phyloP scores from a whole-genome alignment of 1,140 invertebrate species.

The Drosophila orena region DNA sequence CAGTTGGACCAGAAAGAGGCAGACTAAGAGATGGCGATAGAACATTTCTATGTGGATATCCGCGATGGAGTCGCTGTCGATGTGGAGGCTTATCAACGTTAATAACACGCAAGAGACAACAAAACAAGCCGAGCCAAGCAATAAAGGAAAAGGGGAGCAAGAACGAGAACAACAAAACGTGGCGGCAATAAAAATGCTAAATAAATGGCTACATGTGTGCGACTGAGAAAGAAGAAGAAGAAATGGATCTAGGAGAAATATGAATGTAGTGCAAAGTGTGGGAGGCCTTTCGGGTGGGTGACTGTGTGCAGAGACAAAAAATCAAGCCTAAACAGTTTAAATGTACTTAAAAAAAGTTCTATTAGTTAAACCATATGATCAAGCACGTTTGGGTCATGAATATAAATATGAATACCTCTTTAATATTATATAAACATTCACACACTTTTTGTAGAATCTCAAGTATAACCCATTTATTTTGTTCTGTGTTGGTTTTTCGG shows the following conservation, averaged over 20 bases:
- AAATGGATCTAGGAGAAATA: constrained; percentile 55
- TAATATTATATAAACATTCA: neutral
- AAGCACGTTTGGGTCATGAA: too few relatives aligned
- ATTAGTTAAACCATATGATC: too few relatives aligned
- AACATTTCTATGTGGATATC: constrained; percentile 8
- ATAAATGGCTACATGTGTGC: constrained; percentile 66
- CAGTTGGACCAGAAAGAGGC: constrained; percentile 27
- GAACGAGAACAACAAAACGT: constrained; percentile 75
- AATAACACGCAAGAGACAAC: constrained; percentile 69
- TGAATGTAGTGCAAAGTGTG: constrained; percentile 78
- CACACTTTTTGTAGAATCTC: neutral
- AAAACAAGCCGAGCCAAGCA: constrained; percentile 20
- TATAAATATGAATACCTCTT: too few relatives aligned
- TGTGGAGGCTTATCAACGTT: constrained; percentile 54
- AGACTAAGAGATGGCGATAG: constrained; percentile 14
- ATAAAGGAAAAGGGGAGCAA: constrained; percentile 60
- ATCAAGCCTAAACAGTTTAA: neutral
- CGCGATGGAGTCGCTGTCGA: constrained; percentile 22
- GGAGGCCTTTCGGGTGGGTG: constrained; percentile 46
- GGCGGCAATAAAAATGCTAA: constrained; percentile 72
- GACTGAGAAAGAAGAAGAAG: constrained; percentile 21
- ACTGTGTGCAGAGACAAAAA: constrained; percentile 14
- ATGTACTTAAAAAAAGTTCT: too few relatives aligned
- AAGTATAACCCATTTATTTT: neutral
- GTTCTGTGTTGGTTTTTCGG: neutral